Evolutionary conservation across 2,888 invertebrate genomes (phyloP), one percentile per base, ranked within the genome.

Genomic region (Epinotia demarniana): DNA sequence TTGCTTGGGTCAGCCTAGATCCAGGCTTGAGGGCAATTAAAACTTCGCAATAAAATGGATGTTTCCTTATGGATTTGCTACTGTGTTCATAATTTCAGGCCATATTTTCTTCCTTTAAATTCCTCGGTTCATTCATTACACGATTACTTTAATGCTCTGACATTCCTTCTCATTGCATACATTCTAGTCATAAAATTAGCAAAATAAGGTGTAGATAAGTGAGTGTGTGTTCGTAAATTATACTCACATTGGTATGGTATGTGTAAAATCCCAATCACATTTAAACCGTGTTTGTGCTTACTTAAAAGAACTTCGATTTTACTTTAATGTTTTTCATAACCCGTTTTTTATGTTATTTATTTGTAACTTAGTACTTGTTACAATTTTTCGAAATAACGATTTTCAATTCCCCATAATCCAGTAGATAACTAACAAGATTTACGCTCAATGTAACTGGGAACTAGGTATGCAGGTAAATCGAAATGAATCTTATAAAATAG

Each of bases 1-100:
- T 75, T 67, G 55, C 71, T 67, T 62, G 46, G 72, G 75, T 72
- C 71, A 71, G 68, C 53, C 60, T 64, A 70, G 63, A 64, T 58
- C 18, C 57, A 64, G 46, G 39, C 70, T 58, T 19, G 53, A 19
- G 63, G 61, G 49, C 57, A 62, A 72, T 75, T 75, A 75, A 71
- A 70, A 70, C 46, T 60, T 16, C 46, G 69, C 69, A 18, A 27
- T 69, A 46, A 69, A 60, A 46, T 13, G 58, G 46, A 43, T 46
- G 61, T 61, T 16, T 39, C 70, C 46, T 53, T 53, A 62, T 27
- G 13, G 53, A 71, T 62, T 39, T 11, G 58, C 69, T 60, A 43
- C 68, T 23, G 46, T 60, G 12, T n/a, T 39, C 46, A 33, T 49
- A 16, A 69, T 23, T 58, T 19, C 19, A 19, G 57, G 5, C 2